phyloP scores from a whole-genome alignment of 2,888 invertebrate species.

The Metopia argyrocephala region DNA sequence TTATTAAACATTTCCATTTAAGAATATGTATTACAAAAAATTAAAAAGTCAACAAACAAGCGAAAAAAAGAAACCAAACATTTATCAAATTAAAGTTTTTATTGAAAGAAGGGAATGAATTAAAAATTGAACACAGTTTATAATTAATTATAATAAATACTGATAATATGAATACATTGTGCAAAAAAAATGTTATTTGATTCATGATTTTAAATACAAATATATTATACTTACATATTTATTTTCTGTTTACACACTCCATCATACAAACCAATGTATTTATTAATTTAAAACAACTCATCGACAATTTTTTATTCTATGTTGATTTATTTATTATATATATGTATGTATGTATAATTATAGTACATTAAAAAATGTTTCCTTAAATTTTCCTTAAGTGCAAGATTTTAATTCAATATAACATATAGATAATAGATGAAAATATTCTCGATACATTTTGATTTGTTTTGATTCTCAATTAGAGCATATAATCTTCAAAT shows the following conservation, averaged over 20 bases:
- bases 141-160: no score
- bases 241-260: conserved; percentile 35
- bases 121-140: conserved; percentile 12
- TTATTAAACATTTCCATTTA: conserved; percentile 55
- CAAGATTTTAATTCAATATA: neutral
- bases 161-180: conserved; percentile 31
- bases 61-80: conserved; percentile 29
- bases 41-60: neutral
- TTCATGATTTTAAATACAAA: conserved; percentile 9
- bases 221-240: conserved; percentile 16
- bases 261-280: neutral
- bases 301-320: conserved; percentile 4
- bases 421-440: conserved; percentile 23
- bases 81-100: conserved; percentile 54
- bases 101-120: conserved; percentile 21
- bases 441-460: conserved; percentile 6
- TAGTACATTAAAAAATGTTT: conserved; percentile 13
- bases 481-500: conserved; percentile 74
- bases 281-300: conserved; percentile 6
- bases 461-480: conserved; percentile 39
- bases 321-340: conserved; percentile 26
- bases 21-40: conserved; percentile 6
- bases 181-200: conserved; percentile 22
- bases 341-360: neutral
- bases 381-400: conserved; percentile 27